These are phyloP conservation scores for Triplophysa tibetana DNA, from an alignment of 2,113 vertebrate species.

Conservation along the genomic window DNA sequence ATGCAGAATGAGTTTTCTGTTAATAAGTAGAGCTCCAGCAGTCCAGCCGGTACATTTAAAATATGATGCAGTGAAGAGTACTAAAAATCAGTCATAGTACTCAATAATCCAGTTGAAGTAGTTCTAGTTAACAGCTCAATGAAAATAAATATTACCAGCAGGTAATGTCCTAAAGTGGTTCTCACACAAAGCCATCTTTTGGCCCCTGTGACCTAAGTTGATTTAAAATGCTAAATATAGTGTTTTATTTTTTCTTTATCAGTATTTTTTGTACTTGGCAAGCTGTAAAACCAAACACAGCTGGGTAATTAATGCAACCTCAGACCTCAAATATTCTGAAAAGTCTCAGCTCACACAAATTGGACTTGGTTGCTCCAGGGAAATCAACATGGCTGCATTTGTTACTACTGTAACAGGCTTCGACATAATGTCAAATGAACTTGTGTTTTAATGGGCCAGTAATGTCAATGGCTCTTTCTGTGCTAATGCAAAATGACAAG, in stretches of 20 bases:
- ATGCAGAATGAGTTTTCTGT: too few species aligned
- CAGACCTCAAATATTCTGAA: neutral
- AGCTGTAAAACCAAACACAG: neutral
- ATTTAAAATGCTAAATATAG: neutral
- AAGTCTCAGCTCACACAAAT: neutral
- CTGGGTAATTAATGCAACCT: neutral
- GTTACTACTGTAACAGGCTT: neutral
- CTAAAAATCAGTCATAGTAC: too few species aligned
- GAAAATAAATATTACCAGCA: too few species aligned
- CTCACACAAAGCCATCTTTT: too few species aligned
- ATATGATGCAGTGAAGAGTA: too few species aligned
- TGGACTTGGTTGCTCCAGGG: neutral
- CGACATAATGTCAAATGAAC: neutral
- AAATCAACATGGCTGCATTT: neutral
- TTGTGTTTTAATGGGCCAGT: neutral
- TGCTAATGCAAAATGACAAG: neutral
- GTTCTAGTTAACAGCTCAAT: too few species aligned
- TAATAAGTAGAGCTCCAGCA: too few species aligned
- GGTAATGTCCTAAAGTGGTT: too few species aligned
- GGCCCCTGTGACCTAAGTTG: neutral
- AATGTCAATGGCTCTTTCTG: neutral
- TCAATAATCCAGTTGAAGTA: too few species aligned
- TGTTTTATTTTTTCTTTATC: neutral
- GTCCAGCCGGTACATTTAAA: too few species aligned
- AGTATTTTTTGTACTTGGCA: neutral